Conservation (phyloP, 2,888 invertebrate genomes). For the Chrysolina haemoptera region DNA sequence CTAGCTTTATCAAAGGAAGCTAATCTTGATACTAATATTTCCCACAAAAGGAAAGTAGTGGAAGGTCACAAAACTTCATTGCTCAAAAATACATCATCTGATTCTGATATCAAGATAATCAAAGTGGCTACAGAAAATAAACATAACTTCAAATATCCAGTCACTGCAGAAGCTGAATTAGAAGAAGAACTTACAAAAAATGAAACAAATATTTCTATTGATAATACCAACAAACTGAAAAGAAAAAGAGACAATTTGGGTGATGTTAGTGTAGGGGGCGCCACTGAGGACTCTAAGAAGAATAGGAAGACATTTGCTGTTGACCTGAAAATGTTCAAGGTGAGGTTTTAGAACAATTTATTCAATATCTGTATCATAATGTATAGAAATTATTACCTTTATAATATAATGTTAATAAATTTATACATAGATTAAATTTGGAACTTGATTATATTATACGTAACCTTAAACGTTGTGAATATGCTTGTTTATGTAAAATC, state of each 20-base stretch:
- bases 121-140: constrained; percentile 40
- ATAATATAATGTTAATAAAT: neutral
- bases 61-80: constrained; percentile 50
- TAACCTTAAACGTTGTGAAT: constrained; percentile 20
- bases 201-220: constrained; percentile 42
- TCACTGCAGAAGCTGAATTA: constrained; percentile 62
- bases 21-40: constrained; percentile 73
- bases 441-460: constrained; percentile 1
- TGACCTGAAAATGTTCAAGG: constrained; percentile 57
- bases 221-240: constrained; percentile 46
- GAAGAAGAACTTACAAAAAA: constrained; percentile 57
- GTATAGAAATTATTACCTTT: neutral
- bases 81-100: constrained; percentile 20
- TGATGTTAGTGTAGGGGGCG: constrained; percentile 53
- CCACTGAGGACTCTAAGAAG: constrained; percentile 51
- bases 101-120: constrained; percentile 39
- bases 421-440: neutral
- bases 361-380: neutral
- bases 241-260: constrained; percentile 55
- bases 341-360: constrained; percentile 36
- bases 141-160: constrained; percentile 56
- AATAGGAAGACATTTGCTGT: constrained; percentile 49
- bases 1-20: constrained; percentile 80
- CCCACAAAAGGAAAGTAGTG: constrained; percentile 70
- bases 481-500: constrained; percentile 1